Evolutionary conservation across 2,888 invertebrate genomes (phyloP).

Genomic region (Apamea sordens): DNA sequence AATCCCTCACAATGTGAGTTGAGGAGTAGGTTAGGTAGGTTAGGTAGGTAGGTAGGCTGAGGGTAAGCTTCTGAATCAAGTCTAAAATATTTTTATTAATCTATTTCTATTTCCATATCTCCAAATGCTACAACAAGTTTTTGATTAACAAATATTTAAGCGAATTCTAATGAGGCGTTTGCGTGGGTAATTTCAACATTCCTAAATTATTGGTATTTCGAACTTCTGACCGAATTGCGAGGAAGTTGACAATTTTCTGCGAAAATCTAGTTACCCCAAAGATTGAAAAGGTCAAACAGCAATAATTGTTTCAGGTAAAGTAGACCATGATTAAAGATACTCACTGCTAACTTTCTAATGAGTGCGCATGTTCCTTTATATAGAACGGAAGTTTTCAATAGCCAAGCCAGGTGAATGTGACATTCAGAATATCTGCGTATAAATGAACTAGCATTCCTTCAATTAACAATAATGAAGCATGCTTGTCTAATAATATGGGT

Average conservation of each 20-base stretch:
- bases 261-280: neutral
- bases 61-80: neutral
- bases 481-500: neutral
- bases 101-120: neutral
- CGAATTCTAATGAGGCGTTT: slow-evolving; percentile 20
- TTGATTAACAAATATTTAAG: slow-evolving; percentile 19
- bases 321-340: slow-evolving; percentile 13
- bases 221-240: neutral
- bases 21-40: neutral
- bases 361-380: slow-evolving; percentile 21
- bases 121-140: neutral
- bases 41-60: too few relatives aligned
- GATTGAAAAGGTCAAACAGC: neutral
- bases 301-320: slow-evolving; percentile 14
- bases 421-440: slow-evolving; percentile 20
- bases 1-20: neutral
- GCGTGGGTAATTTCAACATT: slow-evolving; percentile 10
- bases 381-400: slow-evolving; percentile 19
- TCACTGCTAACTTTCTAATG: slow-evolving; percentile 26
- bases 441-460: neutral
- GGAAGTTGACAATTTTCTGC: neutral
- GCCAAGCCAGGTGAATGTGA: slow-evolving; percentile 20
- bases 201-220: neutral
- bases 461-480: slow-evolving; percentile 17
- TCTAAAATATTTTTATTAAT: neutral